phyloP scores from a whole-genome alignment of 1,140 invertebrate species.

The Oreohelix idahoensis region DNA sequence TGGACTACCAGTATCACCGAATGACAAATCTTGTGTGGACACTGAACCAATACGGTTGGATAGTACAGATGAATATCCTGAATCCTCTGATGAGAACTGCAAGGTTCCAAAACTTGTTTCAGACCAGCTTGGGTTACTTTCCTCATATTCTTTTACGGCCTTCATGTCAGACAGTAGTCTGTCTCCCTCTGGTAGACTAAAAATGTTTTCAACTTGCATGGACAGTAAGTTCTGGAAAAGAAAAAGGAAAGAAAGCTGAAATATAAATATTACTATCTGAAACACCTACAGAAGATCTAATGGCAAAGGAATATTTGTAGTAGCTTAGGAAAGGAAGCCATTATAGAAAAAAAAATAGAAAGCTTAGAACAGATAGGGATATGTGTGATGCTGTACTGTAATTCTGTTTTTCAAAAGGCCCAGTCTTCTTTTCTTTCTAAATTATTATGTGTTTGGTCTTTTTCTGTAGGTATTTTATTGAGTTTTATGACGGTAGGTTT shows the following conservation, averaged over 20 bases:
- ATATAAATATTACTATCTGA: no score
- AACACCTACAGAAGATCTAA: no score
- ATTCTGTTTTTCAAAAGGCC: no score
- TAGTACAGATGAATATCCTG: not conserved
- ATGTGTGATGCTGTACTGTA: no score
- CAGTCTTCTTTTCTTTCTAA: no score
- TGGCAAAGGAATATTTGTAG: no score
- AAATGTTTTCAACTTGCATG: not conserved
- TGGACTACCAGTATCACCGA: not conserved
- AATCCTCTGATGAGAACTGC: not conserved
- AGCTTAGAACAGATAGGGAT: no score
- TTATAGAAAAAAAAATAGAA: no score
- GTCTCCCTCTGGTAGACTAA: not conserved
- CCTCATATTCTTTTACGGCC: not conserved
- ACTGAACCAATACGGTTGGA: not conserved
- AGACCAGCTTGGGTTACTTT: constrained; percentile 6
- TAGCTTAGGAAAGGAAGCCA: no score
- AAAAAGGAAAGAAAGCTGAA: not conserved
- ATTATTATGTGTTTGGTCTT: no score
- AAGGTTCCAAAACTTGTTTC: not conserved
- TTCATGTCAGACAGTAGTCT: not conserved
- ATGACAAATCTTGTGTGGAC: not conserved
- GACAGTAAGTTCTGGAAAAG: not conserved
- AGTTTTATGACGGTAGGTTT: no score
- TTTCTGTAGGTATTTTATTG: no score